Conservation (phyloP, 1,140 invertebrate genomes). For the Halyomorpha halys region DNA sequence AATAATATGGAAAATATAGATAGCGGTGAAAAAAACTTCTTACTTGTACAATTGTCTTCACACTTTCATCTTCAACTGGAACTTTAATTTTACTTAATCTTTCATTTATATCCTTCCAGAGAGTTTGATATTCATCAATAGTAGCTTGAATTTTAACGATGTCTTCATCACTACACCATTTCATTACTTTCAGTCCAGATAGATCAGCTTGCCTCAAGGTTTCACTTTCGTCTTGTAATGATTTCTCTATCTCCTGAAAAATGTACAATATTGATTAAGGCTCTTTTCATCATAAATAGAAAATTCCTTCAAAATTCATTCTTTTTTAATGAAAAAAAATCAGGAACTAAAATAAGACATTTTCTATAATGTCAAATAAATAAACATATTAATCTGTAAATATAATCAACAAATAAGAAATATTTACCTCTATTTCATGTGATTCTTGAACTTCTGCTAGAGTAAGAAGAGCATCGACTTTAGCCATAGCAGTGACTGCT, state of each 20-base stretch:
- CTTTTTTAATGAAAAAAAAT: no score
- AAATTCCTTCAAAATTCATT: no score
- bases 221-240: conserved; percentile 43
- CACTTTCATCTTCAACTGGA: neutral
- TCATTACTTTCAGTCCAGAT: conserved; percentile 47
- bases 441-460: conserved; percentile 9
- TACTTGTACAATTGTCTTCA: neutral
- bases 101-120: conserved; percentile 51
- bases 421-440: conserved; percentile 8
- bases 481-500: conserved; percentile 4
- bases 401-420: neutral
- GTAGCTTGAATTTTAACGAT: conserved; percentile 46
- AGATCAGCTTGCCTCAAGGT: conserved; percentile 46
- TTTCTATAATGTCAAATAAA: no score
- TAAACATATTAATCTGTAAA: neutral
- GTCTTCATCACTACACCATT: conserved; percentile 43
- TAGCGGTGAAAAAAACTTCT: neutral
- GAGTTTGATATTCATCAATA: conserved; percentile 54
- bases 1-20: no score
- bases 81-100: conserved; percentile 3
- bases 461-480: neutral
- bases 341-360: no score
- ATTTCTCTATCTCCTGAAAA: conserved; percentile 42
- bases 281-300: no score
- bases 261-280: neutral